Base-by-base conservation (phyloP, 2,113 vertebrate species). In the Sander vitreus region DNA sequence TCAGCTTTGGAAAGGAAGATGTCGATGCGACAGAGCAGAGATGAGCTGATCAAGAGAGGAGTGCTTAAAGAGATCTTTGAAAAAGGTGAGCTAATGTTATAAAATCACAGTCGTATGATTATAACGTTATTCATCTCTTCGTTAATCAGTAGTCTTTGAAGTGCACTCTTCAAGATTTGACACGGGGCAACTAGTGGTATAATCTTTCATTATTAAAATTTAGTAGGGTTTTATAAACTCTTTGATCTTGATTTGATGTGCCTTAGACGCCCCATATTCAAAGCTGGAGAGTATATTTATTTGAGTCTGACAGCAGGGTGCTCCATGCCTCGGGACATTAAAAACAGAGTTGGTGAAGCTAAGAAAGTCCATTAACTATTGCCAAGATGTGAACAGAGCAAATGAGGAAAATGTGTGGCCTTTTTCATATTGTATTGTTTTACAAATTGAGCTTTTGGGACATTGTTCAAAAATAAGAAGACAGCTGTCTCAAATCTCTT, bases 11-110 rank as follows among this genome's bases (percentile, higher is more conserved):
- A 99, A 93, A 96, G 98, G 93, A 99, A 99, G 95, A 98, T 99
- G 95, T 99, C 97, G 1, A 96, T 97, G 96, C 95, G 98, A 72
- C 98, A 99, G 94, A 99, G 97, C 96, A 96, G 98, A 95, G 98
- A 99, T 65, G 97, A 99, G 88, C 95, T 99, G 85, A 99, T 99
- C 93, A 99, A 99, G 91, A 94, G 98, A 90, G 98, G 98, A 43
- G 97, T 99, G 78, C 92, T 99, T 90, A 99, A 99, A 94, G 98
- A 99, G 93, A 98, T 99, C 88, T 99, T 98, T 90, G 97, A 99
- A 89, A 99, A 98, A 98, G 98, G 98, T 99, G 94, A 96, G 96
- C 73, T 15, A 36, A 45, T 72, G 39, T 72, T 51, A 2, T 11
- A 11, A 39, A 8, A 16, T 47, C 19, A 7, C 39, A 27, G n/a